Conservation (phyloP, 1,140 invertebrate genomes). For the Lerema accius region DNA sequence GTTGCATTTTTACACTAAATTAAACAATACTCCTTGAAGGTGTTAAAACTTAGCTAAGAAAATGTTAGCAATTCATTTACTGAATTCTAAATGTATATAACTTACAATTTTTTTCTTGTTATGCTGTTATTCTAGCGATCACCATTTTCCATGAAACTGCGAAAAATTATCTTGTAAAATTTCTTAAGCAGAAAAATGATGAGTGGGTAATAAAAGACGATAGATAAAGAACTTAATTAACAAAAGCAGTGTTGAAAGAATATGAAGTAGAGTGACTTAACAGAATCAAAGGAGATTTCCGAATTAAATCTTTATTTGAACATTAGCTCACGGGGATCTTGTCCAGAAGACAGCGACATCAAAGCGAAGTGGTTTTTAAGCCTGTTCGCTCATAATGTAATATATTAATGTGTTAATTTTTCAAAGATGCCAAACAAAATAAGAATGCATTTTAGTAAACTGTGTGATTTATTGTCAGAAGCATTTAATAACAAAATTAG, state of each 20-base stretch:
- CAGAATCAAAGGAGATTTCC: conserved; percentile 23
- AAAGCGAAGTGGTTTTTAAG: conserved; percentile 41
- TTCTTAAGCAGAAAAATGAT: too few species aligned
- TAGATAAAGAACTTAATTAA: conserved; percentile 1
- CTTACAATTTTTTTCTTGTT: too few species aligned
- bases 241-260: conserved; percentile 24
- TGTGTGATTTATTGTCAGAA: conserved; percentile 22
- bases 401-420: conserved; percentile 35
- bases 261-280: conserved; percentile 16
- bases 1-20: conserved; percentile 27
- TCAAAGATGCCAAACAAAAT: conserved; percentile 31
- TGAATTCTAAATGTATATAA: neutral
- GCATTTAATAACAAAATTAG: neutral
- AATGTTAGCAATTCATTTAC: neutral
- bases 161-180: too few species aligned
- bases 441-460: conserved; percentile 28
- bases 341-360: conserved; percentile 40
- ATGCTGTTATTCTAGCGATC: too few species aligned
- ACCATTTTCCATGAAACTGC: too few species aligned
- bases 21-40: conserved; percentile 13
- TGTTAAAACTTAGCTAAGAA: neutral
- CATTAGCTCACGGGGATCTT: conserved; percentile 26
- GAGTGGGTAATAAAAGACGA: neutral
- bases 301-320: conserved; percentile 32
- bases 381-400: conserved; percentile 43